phyloP scores from a whole-genome alignment of 1,140 invertebrate species.

The Parasteatoda tepidariorum region DNA sequence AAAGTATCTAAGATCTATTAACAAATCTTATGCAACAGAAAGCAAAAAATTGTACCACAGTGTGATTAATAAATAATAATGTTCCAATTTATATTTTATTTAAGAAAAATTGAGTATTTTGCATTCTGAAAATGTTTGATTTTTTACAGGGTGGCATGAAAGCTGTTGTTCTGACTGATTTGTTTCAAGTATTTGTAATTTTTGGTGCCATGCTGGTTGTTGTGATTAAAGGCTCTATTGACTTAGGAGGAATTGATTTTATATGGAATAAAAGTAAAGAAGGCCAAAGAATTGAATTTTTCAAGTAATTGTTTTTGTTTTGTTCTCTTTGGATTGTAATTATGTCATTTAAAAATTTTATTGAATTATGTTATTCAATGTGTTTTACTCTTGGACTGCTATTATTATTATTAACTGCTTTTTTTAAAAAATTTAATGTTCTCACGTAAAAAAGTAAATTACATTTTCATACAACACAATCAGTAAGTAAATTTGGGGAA shows the following conservation, averaged over 20 bases:
- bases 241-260: slow-evolving; percentile 66
- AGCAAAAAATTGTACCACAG: too few relatives aligned
- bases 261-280: slow-evolving; percentile 61
- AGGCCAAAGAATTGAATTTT: slow-evolving; percentile 63
- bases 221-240: slow-evolving; percentile 61
- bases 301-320: slow-evolving; percentile 62
- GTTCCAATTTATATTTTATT: too few relatives aligned
- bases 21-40: too few relatives aligned
- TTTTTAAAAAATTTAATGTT: background rate
- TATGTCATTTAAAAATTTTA: too few relatives aligned
- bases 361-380: too few relatives aligned
- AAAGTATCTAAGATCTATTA: too few relatives aligned
- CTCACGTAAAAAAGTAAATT: background rate
- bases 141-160: slow-evolving; percentile 70
- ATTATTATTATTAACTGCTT: background rate
- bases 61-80: too few relatives aligned
- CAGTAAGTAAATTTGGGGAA: too few relatives aligned
- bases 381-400: too few relatives aligned
- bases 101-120: too few relatives aligned
- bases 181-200: slow-evolving; percentile 70
- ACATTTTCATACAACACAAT: too few relatives aligned
- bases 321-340: too few relatives aligned
- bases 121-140: background rate
- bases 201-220: slow-evolving; percentile 65
- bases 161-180: slow-evolving; percentile 72